Percentiles rank a stretch among this genome's conserved stretches.
Evolutionary conservation across 1,140 invertebrate genomes (phyloP).

Genomic region (Potamilus streckersoni): DNA sequence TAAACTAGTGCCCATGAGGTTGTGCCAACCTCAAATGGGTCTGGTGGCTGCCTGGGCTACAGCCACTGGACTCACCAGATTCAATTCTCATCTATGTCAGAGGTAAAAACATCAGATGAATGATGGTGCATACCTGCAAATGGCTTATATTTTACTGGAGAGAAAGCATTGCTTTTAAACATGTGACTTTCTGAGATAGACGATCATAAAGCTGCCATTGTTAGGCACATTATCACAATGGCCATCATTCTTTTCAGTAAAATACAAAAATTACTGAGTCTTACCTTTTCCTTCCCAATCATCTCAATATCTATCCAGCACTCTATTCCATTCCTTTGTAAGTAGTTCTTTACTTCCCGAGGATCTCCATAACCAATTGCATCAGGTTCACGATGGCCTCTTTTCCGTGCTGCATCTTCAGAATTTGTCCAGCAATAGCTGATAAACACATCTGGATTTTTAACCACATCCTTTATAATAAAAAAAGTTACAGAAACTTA

Average conservation of each 20-base stretch:
- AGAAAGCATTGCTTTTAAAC: too few species aligned
- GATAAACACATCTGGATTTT: conserved; percentile 57
- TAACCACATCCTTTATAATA: conserved; percentile 16
- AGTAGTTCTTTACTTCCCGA: conserved; percentile 50
- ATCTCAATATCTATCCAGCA: conserved; percentile 64
- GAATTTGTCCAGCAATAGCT: conserved; percentile 65
- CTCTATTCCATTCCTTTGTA: conserved; percentile 53
- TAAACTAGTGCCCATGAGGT: too few species aligned
- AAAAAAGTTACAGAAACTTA: conserved; percentile 3
- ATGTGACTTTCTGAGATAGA: too few species aligned
- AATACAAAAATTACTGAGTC: not conserved
- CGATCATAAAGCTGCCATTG: too few species aligned
- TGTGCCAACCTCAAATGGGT: too few species aligned
- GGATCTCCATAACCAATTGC: conserved; percentile 62
- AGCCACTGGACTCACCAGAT: too few species aligned
- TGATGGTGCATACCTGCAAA: too few species aligned
- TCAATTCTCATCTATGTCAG: too few species aligned
- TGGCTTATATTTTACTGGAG: too few species aligned
- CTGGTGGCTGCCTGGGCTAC: too few species aligned
- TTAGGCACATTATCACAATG: too few species aligned
- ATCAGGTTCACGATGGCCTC: conserved; percentile 34
- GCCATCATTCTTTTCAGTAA: not conserved
- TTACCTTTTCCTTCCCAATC: conserved; percentile 36
- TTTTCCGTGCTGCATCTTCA: conserved; percentile 50
- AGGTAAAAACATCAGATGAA: too few species aligned